phyloP scores from a whole-genome alignment of 2,888 invertebrate genomes.

The Nomada fabriciana region DNA sequence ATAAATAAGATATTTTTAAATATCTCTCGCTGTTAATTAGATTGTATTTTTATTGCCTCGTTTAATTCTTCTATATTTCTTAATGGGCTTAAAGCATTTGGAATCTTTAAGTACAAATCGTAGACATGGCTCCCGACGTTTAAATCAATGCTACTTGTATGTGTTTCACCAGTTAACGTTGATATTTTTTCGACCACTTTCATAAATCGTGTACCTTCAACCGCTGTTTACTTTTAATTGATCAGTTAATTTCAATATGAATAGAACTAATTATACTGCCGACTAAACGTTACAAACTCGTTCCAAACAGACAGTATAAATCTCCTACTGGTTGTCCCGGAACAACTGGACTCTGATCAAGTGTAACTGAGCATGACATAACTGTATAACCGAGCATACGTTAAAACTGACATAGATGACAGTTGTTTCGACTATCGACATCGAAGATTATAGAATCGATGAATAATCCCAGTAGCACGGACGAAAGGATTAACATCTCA shows the following conservation, averaged over 20 bases:
- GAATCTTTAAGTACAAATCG: too few relatives aligned
- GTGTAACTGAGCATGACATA: constrained; percentile 30
- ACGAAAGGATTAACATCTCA: neutral
- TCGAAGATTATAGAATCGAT: constrained; percentile 7
- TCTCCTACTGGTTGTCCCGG: constrained; percentile 3
- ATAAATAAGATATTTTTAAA: too few relatives aligned
- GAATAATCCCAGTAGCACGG: neutral
- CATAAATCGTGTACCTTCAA: neutral
- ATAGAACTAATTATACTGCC: constrained; percentile 2
- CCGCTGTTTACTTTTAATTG: neutral
- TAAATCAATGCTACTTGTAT: neutral
- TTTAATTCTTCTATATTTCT: too few relatives aligned
- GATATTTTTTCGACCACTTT: neutral
- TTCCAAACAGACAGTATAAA: constrained; percentile 16
- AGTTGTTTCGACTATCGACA: neutral
- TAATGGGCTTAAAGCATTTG: too few relatives aligned
- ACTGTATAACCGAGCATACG: neutral
- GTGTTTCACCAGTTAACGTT: neutral
- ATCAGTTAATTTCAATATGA: constrained; percentile 12
- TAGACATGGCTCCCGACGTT: too few relatives aligned
- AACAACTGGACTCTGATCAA: constrained; percentile 4
- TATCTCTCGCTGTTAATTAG: too few relatives aligned
- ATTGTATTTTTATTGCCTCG: too few relatives aligned
- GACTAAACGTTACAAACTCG: constrained; percentile 12
- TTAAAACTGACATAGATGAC: constrained; percentile 4